Evolutionary conservation across 1,140 invertebrate species (phyloP).

Genomic region (Zophobas morio): DNA sequence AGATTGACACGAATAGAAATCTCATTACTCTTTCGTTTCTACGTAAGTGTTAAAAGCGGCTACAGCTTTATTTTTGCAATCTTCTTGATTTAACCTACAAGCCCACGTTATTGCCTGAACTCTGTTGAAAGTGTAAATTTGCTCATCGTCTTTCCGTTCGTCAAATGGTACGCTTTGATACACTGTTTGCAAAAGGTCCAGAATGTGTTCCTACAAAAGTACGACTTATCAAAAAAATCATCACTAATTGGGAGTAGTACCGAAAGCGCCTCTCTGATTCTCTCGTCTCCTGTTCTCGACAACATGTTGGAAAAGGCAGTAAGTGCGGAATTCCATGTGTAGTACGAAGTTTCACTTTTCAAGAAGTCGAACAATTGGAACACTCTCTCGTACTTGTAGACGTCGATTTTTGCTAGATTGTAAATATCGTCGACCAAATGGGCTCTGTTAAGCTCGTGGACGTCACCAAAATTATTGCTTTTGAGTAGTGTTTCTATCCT

Average conservation of each 20-base stretch:
- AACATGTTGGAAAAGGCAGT: slow-evolving; percentile 71
- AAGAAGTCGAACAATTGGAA: slow-evolving; percentile 75
- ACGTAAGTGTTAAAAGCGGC: slow-evolving; percentile 56
- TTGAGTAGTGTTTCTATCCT: slow-evolving; percentile 44
- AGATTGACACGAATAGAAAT: not conserved
- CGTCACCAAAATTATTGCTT: slow-evolving; percentile 5
- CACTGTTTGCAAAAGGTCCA: slow-evolving; percentile 35
- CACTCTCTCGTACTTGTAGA: slow-evolving; percentile 68
- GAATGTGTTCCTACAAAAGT: slow-evolving; percentile 54
- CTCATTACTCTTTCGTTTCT: not conserved
- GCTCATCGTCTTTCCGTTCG: slow-evolving; percentile 50
- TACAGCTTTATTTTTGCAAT: slow-evolving; percentile 67
- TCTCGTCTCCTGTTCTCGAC: slow-evolving; percentile 60
- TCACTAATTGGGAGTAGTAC: slow-evolving; percentile 56
- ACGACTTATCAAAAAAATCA: not conserved
- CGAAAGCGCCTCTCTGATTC: slow-evolving; percentile 52
- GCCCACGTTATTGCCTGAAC: slow-evolving; percentile 69
- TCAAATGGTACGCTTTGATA: slow-evolving; percentile 55
- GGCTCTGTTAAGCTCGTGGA: slow-evolving; percentile 67
- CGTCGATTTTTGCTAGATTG: slow-evolving; percentile 67
- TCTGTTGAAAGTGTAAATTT: slow-evolving; percentile 65
- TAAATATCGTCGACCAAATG: slow-evolving; percentile 73
- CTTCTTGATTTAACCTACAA: slow-evolving; percentile 68
- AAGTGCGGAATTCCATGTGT: slow-evolving; percentile 77
- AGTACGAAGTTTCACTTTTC: slow-evolving; percentile 74